Evolutionary conservation across 2,888 invertebrate species (phyloP).

Genomic region (Acholoe squamosa): DNA sequence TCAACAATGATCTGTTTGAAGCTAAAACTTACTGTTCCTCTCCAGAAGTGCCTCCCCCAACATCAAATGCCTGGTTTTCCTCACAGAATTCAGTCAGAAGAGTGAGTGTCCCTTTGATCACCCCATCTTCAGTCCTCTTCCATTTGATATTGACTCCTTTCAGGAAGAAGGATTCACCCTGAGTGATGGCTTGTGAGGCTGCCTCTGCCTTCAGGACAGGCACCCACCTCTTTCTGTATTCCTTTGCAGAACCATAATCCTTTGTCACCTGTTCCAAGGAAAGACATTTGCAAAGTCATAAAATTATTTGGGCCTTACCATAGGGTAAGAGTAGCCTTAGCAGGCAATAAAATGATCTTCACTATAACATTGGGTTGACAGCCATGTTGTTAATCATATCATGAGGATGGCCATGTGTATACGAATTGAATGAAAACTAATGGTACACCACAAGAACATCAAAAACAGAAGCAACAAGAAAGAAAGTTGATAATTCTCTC

Average conservation of each 20-base stretch:
- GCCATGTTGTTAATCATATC: too few relatives aligned
- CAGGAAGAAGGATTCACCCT: not conserved
- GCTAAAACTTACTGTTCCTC: not conserved
- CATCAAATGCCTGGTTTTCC: not conserved
- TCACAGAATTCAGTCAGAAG: not conserved
- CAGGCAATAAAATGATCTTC: too few relatives aligned
- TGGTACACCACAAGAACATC: too few relatives aligned
- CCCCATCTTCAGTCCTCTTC: not conserved
- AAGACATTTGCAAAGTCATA: too few relatives aligned
- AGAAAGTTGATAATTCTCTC: too few relatives aligned
- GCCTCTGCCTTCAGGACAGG: conserved; percentile 32
- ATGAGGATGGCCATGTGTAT: too few relatives aligned
- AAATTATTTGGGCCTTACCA: too few relatives aligned
- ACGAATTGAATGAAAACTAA: too few relatives aligned
- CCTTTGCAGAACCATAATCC: not conserved
- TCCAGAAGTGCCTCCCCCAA: not conserved
- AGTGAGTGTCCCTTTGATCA: not conserved
- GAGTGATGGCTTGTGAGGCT: conserved; percentile 14
- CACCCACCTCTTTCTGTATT: conserved; percentile 32
- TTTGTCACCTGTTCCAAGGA: not conserved
- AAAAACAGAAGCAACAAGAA: too few relatives aligned
- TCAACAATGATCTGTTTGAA: not conserved
- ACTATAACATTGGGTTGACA: too few relatives aligned
- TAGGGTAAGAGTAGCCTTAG: too few relatives aligned
- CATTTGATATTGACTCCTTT: not conserved